These are phyloP conservation scores for Zosterops hypoxanthus DNA, from an alignment of 2,113 vertebrate genomes.

Conservation along the genomic window DNA sequence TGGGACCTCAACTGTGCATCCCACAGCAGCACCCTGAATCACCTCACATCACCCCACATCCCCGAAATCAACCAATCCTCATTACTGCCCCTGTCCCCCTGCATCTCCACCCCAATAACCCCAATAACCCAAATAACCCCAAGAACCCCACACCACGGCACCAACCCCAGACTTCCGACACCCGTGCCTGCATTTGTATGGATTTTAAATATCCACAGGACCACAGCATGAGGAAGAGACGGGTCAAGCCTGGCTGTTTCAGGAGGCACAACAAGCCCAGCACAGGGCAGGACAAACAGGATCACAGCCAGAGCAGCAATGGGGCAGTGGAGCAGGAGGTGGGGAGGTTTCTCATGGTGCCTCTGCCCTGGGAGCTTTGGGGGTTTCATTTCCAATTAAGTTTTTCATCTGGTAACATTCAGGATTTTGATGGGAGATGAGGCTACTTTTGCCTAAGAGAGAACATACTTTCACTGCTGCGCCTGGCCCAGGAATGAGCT, in stretches of 20 bases:
- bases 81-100: not conserved
- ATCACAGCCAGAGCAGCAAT: not conserved
- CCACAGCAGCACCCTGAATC: not conserved
- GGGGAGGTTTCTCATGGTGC: not conserved
- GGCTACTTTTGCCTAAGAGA: slow-evolving; percentile 28
- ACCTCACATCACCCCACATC: not conserved
- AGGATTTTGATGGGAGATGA: slow-evolving; percentile 30
- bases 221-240: rapidly evolving
- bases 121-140: not conserved
- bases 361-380: not conserved
- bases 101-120: not conserved
- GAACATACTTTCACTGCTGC: slow-evolving; percentile 48
- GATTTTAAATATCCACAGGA: not conserved
- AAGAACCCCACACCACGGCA: rapidly evolving
- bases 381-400: slow-evolving; percentile 12
- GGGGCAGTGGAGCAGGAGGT: not conserved
- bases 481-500: not conserved
- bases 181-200: rapidly evolving
- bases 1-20: not conserved
- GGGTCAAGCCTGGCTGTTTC: not conserved
- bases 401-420: slow-evolving; percentile 43
- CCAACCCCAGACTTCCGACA: rapidly evolving
- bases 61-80: rapidly evolving
- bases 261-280: not conserved
- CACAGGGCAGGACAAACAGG: not conserved